Evolutionary conservation across 2,797 vertebrate species (phyloP).

Genomic region (Syngnathus acus): DNA sequence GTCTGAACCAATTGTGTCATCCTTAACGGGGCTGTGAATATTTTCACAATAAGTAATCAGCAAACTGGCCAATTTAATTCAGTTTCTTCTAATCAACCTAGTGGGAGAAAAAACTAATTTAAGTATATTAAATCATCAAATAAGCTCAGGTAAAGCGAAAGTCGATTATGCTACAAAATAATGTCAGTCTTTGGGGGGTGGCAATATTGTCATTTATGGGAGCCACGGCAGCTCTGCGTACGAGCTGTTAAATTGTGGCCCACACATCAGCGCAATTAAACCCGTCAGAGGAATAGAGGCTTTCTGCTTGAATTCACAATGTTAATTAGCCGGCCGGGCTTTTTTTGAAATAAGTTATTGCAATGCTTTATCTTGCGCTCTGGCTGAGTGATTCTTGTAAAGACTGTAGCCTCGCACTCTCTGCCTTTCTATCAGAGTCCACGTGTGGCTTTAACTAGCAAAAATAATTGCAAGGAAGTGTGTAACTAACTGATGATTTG

Average conservation of each 20-base stretch:
- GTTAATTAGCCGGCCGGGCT: slow-evolving; percentile 70
- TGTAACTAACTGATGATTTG: slow-evolving; percentile 72
- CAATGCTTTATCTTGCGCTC: slow-evolving; percentile 59
- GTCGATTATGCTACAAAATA: slow-evolving; percentile 52
- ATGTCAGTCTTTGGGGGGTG: slow-evolving; percentile 56
- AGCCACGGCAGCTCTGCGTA: slow-evolving; percentile 63
- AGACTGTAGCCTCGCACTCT: slow-evolving; percentile 55
- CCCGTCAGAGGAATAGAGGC: slow-evolving; percentile 57
- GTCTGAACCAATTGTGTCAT: slow-evolving; percentile 40
- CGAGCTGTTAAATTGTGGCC: slow-evolving; percentile 64
- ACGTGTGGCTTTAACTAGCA: slow-evolving; percentile 54
- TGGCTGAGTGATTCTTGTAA: slow-evolving; percentile 73
- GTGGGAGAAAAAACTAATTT: slow-evolving; percentile 57
- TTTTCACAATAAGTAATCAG: slow-evolving; percentile 61
- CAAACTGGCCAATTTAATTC: slow-evolving; percentile 71
- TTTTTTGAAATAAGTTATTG: slow-evolving; percentile 68
- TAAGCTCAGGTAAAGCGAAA: slow-evolving; percentile 73
- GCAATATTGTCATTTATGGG: slow-evolving; percentile 52
- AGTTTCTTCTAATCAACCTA: slow-evolving; percentile 73
- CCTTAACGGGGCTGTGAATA: slow-evolving; percentile 38
- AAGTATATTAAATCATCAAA: slow-evolving; percentile 74
- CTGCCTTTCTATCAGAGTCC: slow-evolving; percentile 58
- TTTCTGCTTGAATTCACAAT: slow-evolving; percentile 76
- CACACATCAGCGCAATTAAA: slow-evolving; percentile 63
- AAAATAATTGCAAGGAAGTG: slow-evolving; percentile 67